Base-by-base conservation (phyloP, 2,888 invertebrate genomes). In the Xanthostigma xanthostigma region DNA sequence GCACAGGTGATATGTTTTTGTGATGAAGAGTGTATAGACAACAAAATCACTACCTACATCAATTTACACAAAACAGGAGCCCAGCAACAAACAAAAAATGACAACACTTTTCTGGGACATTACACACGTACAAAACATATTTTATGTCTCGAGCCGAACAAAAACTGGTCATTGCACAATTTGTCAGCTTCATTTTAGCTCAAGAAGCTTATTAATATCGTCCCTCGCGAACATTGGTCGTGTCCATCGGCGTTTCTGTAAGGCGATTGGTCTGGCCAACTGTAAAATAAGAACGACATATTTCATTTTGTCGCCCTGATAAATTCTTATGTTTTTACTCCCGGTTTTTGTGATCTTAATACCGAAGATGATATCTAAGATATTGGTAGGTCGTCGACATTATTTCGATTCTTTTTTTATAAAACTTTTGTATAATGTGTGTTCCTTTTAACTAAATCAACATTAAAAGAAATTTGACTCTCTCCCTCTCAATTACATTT, bases 221-320 rank as follows among this genome's bases (percentile, higher is more conserved):
- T 14, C 40, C 40, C 12, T 12, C 14, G 11, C 40, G 14, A 14
- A 14, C 14, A 39, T 39, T 12, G 14, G 2, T 14, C 40, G 13
- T 12, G 9, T 14, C 9, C 9, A 11, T 3, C 6, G 17, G 10
- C 36, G 37, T 42, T 33, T 17, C 8, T 10, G 9, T 10, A n/a
- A 13, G 14, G 27, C 36, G 44, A 46, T 53, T 49, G 49, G 43
- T 48, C 50, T 57, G 59, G 53, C 12, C 53, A 44, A 50, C 52
- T 56, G 53, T 44, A 50, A 51, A 49, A 52, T 53, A 55, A 57
- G 55, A 55, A 58, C 55, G 59, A 56, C 58, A 59, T 60, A 58
- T 60, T 59, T 60, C 58, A 59, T 59, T 57, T 60, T 58, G 58
- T 59, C 59, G 59, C 60, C 57, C 55, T 50, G 53, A 54, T 58